These are phyloP conservation scores for Saxidomus purpurata DNA, from an alignment of 1,140 invertebrate genomes.

Conservation along the genomic window DNA sequence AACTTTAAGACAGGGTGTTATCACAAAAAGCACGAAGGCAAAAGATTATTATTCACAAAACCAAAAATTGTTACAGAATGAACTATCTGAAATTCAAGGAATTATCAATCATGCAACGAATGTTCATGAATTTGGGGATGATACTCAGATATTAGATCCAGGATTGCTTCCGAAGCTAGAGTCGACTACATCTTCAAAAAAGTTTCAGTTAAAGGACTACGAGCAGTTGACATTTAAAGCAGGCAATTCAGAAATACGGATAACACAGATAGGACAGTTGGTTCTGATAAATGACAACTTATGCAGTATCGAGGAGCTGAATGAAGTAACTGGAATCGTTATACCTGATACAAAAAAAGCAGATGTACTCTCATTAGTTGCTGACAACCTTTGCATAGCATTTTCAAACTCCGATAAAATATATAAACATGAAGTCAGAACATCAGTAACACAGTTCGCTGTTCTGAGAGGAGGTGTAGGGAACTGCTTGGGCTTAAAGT, in stretches of 20 bases:
- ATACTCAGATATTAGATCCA: not conserved
- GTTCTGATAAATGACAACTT: no score
- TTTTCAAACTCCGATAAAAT: not conserved
- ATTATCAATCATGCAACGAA: not conserved
- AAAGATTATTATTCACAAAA: not conserved
- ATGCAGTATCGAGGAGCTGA: no score
- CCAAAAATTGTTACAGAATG: not conserved
- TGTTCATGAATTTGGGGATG: not conserved
- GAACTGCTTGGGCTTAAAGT: not conserved
- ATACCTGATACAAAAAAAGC: no score
- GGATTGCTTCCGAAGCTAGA: not conserved
- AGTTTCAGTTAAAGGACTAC: no score
- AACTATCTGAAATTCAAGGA: not conserved
- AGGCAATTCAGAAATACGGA: no score
- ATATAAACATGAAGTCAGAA: not conserved
- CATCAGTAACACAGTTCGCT: not conserved
- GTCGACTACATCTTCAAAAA: no score
- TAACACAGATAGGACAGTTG: no score
- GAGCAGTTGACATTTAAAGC: no score
- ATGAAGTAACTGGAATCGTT: no score
- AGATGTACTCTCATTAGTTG: no score
- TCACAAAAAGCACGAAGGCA: not conserved
- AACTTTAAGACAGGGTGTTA: not conserved
- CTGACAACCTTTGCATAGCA: no score
- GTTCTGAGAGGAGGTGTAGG: not conserved